These are phyloP conservation scores for Malurus leucopterus DNA, from an alignment of 2,797 vertebrate genomes.

Conservation along the genomic window DNA sequence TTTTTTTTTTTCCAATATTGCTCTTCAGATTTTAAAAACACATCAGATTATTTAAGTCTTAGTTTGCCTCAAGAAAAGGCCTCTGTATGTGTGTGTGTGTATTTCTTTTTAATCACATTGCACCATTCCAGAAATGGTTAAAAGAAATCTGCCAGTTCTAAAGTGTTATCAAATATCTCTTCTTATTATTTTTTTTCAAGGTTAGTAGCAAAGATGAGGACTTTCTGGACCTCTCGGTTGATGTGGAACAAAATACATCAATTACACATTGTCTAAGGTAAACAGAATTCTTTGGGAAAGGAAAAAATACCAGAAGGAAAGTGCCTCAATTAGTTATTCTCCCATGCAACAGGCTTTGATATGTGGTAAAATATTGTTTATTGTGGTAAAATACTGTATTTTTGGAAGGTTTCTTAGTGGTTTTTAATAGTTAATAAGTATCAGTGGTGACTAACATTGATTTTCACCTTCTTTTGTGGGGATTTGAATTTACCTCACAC, in stretches of 20 bases:
- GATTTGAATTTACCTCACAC: not conserved
- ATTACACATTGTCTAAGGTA: slow-evolving; percentile 92
- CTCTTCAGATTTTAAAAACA: not conserved
- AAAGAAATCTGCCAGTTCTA: not conserved
- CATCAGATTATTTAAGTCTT: not conserved
- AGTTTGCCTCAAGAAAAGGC: not conserved
- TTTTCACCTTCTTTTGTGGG: not conserved
- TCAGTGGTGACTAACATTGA: not conserved
- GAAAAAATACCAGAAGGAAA: not conserved
- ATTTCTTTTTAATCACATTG: not conserved
- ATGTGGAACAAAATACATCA: slow-evolving; percentile 92
- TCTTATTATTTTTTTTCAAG: slow-evolving; percentile 57
- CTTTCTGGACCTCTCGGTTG: slow-evolving; percentile 90
- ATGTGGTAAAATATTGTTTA: not conserved
- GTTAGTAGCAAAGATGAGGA: slow-evolving; percentile 95
- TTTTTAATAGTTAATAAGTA: not conserved
- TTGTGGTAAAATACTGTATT: not conserved
- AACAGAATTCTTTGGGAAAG: not conserved
- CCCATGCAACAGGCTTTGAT: not conserved
- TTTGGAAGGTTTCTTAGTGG: not conserved
- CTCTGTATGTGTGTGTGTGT: not conserved
- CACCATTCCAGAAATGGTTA: not conserved
- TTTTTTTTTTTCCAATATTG: not conserved
- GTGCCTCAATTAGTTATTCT: not conserved
- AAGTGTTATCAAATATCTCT: not conserved